Evolutionary conservation across 2,113 vertebrate genomes (phyloP), one percentile per base, ranked within the genome.

Genomic region (Heptranchias perlo): DNA sequence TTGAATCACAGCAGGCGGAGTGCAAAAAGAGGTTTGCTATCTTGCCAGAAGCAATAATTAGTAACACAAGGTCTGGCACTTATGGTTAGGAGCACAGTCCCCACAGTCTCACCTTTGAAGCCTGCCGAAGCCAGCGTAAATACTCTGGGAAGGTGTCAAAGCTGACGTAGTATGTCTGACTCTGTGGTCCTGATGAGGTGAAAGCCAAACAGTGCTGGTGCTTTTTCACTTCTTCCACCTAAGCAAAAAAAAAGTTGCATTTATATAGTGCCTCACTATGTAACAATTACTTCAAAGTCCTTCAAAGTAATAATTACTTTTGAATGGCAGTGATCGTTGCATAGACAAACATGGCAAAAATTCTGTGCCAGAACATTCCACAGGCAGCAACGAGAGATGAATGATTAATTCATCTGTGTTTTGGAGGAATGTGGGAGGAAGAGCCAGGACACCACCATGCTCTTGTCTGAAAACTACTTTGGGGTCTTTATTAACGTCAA

Each of bases 211-310:
- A 99, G 98, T 99, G 99, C 97, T 98, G 99, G 98, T 99, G 99
- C 96, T 97, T 98, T 97, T 99, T 99, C 97, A 99, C 99, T 98
- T 99, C 99, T 98, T 99, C 99, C 96, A 99, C 99, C 99, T 99
- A 96, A 0, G 18, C 3, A 95, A 93, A 95, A 94, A 35, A 96
- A 67, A 97, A 86, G 69, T 73, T n/a, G 6, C 39, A 64, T 73
- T 62, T 62, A 61, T 96, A 92, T 14, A 97, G 31, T 61, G n/a
- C 3, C 49, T 18, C n/a, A 94, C 18, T 54, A n/a, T 58, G 49
- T 54, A 25, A 95, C 39, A 94, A n/a, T 4, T n/a, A 52, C 52
- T 44, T 73, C 44, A 73, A 44, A 78, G 0, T n/a, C 21, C 25
- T 47, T 58, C 67, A 23, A 65, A 13, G 47, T 89, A 61, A 11